These are phyloP conservation scores for Ctenopoma kingsleyae DNA, from an alignment of 2,797 vertebrate genomes.

Conservation along the genomic window DNA sequence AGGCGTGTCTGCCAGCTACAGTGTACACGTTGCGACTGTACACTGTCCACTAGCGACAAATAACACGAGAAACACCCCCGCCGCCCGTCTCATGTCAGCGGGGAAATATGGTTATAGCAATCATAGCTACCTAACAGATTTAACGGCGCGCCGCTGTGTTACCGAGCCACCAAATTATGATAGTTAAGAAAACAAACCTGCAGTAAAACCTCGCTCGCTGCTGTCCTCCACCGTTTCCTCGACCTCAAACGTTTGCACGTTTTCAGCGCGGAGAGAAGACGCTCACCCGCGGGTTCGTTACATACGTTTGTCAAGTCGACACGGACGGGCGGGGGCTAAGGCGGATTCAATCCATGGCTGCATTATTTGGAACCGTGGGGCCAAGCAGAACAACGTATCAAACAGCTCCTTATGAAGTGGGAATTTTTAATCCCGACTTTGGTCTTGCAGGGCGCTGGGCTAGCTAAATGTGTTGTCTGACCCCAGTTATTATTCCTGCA, in stretches of 20 bases:
- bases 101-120: neutral
- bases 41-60: neutral
- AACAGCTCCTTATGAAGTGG: accelerated
- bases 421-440: neutral
- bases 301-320: neutral
- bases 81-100: neutral
- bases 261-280: constrained; percentile 43
- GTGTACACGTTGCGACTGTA: constrained; percentile 59
- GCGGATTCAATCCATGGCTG: accelerated
- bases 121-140: neutral
- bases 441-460: constrained; percentile 15
- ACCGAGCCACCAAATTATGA: too few species aligned
- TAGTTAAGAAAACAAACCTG: constrained; percentile 55
- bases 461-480: neutral
- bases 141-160: neutral
- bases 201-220: constrained; percentile 49
- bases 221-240: constrained; percentile 46
- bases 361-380: accelerated
- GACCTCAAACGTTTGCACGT: constrained; percentile 46
- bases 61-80: neutral
- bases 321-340: constrained; percentile 43
- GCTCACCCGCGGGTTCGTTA: constrained; percentile 10
- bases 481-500: neutral
- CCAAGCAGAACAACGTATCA: neutral
- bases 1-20: constrained; percentile 62